A percentile compares a stretch with the other conserved stretches of the same genome.
These are phyloP conservation scores for Turnix velox DNA, from an alignment of 2,113 vertebrate genomes.

Conservation along the genomic window DNA sequence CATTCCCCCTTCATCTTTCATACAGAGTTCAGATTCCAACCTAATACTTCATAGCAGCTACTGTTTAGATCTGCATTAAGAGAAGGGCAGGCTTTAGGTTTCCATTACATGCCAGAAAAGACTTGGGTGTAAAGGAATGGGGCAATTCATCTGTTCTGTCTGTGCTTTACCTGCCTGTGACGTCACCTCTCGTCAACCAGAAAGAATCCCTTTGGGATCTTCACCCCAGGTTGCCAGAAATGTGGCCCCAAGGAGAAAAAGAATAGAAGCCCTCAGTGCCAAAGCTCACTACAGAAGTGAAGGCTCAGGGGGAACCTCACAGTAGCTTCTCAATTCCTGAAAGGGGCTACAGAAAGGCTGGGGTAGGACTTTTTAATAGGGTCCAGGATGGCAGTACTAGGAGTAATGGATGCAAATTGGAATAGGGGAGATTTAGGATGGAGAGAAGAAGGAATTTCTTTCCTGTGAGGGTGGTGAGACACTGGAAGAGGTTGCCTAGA, in stretches of 20 bases:
- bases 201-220: neutral
- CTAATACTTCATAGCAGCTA: slow-evolving; percentile 68
- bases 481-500: too few relatives aligned
- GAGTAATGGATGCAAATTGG: too few relatives aligned
- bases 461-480: too few relatives aligned
- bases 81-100: slow-evolving; percentile 47
- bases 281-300: too few relatives aligned
- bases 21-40: neutral
- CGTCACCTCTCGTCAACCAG: neutral
- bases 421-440: too few relatives aligned
- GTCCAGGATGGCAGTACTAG: too few relatives aligned
- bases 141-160: neutral
- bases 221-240: neutral
- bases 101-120: neutral
- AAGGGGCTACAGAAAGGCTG: too few relatives aligned
- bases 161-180: neutral
- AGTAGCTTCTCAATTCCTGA: too few relatives aligned
- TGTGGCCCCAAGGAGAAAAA: neutral
- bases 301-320: too few relatives aligned
- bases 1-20: slow-evolving; percentile 67
- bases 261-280: neutral
- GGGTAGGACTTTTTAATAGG: too few relatives aligned
- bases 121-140: neutral
- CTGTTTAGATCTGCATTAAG: slow-evolving; percentile 59
- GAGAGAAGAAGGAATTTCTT: too few relatives aligned